Base-by-base conservation (phyloP, 2,797 vertebrate species). In the Sparidentex hasta region DNA sequence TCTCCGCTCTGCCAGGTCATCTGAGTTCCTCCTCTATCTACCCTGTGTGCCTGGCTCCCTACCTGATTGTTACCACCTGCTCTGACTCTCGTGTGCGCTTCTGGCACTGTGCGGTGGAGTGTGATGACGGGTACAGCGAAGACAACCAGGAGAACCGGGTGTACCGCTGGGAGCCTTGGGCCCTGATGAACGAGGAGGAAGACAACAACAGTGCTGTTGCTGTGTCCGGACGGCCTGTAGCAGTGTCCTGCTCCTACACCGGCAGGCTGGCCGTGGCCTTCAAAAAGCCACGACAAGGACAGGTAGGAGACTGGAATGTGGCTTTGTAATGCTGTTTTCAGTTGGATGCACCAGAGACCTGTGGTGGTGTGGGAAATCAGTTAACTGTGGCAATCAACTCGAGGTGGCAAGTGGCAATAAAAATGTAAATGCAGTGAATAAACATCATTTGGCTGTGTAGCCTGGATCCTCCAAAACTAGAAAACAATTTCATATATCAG, bases 21-120 rank as follows among this genome's bases (percentile, higher is more conserved):
- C 95, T 99, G 81, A 99, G 98, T 83, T 99, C 98, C 82, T 99
- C 98, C 9, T 99, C 98, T 4, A 99, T 99, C 93, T 99, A 99
- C 87, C 98, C 98, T 0, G 98, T 99, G 68, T 99, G 98, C 90
- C 96, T 99, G 87, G 98, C 98, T 29, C 98, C 98, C 0, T 99
- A 99, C 76, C 92, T 99, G 90, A 96, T 99, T 51, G 98, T 99
- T 29, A 99, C 98, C 0, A 96, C 98, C 21, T 99, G 98, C 90
- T 99, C 98, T 0, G 98, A 99, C 91, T 96, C 97, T 85, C 96
- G 93, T 33, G 98, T 99, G 61, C 94, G 97, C 0, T 99, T 99
- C 93, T 99, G 98, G 98, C 97, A 92, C 51, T 99, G 98, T 62
- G 94, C 89, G 20, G 94, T 98, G 63, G 97, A 98, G 80, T 87